phyloP scores from a whole-genome alignment of 2,113 vertebrate species.

The Thomomys bottae region DNA sequence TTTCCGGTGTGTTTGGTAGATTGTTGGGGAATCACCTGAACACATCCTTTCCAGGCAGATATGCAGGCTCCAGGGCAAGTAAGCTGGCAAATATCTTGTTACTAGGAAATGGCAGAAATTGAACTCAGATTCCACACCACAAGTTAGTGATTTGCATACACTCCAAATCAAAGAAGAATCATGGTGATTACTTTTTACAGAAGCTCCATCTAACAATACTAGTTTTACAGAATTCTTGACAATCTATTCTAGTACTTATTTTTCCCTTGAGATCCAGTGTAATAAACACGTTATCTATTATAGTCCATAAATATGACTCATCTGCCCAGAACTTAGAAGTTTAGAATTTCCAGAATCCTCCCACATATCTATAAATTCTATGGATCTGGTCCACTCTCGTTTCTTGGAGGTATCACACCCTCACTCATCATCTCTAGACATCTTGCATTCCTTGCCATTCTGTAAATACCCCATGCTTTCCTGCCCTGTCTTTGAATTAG shows the following conservation, averaged over 20 bases:
- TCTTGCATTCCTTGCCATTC: background rate
- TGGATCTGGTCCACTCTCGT: background rate
- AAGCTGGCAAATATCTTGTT: background rate
- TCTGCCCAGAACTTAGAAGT: background rate
- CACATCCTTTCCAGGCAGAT: accelerated
- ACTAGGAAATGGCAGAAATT: background rate
- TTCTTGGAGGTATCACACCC: background rate
- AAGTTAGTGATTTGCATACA: background rate
- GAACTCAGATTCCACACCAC: background rate
- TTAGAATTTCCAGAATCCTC: background rate
- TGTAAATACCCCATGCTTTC: background rate
- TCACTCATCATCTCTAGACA: background rate
- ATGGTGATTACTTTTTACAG: background rate
- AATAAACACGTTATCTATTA: background rate
- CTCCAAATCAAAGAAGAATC: background rate
- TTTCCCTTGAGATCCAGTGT: background rate
- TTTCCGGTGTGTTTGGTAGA: background rate
- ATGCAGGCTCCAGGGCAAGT: too few species aligned
- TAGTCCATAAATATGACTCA: background rate
- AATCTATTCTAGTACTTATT: background rate
- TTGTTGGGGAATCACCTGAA: background rate
- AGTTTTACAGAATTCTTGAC: background rate
- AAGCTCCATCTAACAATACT: background rate
- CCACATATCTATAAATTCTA: accelerated
- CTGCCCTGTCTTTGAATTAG: background rate